These are phyloP conservation scores for Acanthisitta chloris DNA, from an alignment of 2,113 vertebrate genomes.

Conservation along the genomic window DNA sequence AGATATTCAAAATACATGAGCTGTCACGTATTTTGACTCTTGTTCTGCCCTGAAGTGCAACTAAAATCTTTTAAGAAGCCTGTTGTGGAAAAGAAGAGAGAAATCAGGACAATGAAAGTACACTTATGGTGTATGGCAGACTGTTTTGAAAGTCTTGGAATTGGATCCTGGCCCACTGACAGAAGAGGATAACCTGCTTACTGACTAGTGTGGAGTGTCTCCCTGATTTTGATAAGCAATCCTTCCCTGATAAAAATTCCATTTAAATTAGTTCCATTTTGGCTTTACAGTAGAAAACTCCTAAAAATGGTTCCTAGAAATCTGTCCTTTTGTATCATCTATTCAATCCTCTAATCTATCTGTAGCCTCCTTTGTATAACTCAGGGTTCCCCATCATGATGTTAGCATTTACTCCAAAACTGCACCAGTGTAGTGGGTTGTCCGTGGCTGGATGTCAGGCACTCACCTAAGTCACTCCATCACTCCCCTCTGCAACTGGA, in stretches of 20 bases:
- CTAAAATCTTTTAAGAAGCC: neutral
- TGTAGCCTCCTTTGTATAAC: neutral
- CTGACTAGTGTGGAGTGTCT: neutral
- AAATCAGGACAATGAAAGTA: neutral
- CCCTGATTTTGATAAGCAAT: neutral
- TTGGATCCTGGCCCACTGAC: accelerated
- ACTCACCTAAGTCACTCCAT: neutral
- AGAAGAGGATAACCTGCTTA: neutral
- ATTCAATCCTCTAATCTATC: neutral
- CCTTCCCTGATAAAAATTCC: neutral
- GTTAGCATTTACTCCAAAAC: neutral
- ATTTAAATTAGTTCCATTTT: neutral
- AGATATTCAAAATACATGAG: neutral
- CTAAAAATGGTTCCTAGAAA: neutral
- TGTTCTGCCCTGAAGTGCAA: neutral
- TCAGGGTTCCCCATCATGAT: neutral
- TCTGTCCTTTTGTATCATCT: neutral
- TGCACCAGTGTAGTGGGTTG: neutral
- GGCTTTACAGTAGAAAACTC: neutral
- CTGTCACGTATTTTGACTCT: neutral
- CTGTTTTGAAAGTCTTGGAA: neutral
- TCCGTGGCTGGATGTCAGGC: neutral
- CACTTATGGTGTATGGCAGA: neutral
- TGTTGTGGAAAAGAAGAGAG: neutral
- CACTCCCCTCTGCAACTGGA: neutral